These are phyloP conservation scores for Dendrocincla tyrannina DNA, from an alignment of 2,797 vertebrate genomes.

Conservation along the genomic window DNA sequence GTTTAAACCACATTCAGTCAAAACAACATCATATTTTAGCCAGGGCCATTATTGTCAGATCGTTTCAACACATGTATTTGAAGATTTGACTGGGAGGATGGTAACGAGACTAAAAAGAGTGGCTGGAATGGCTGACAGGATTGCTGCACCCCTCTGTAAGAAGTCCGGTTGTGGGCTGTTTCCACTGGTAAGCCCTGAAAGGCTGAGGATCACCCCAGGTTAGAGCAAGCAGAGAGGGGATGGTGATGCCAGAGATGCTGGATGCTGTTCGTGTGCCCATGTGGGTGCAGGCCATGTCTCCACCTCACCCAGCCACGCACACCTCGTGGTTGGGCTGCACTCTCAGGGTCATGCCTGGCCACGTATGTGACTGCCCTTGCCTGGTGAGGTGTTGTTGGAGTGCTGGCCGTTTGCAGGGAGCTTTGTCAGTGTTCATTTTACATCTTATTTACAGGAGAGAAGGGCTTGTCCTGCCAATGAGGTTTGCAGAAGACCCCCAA, in stretches of 20 bases:
- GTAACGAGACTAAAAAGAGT: not conserved
- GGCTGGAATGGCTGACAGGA: not conserved
- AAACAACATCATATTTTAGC: constrained; percentile 52
- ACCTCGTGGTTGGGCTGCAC: not conserved
- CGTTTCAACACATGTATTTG: constrained; percentile 3
- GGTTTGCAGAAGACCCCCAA: not conserved
- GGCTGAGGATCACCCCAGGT: not conserved
- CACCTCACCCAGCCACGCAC: accelerated
- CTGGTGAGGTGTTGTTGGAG: not conserved
- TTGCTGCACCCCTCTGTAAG: not conserved
- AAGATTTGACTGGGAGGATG: not conserved
- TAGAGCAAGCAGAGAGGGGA: not conserved
- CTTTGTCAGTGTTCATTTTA: not conserved
- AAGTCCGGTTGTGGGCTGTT: not conserved
- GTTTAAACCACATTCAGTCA: constrained; percentile 65
- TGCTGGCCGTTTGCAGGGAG: not conserved
- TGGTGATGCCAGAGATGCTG: not conserved
- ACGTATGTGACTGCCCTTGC: accelerated
- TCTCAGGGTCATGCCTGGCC: accelerated
- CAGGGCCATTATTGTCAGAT: constrained; percentile 28
- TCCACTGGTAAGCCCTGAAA: not conserved
- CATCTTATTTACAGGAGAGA: not conserved
- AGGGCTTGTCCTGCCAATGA: not conserved
- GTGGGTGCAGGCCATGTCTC: not conserved
- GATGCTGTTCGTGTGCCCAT: accelerated